Evolutionary conservation across 2,888 invertebrate genomes (phyloP), one percentile per base, ranked within the genome.

Genomic region (Cremastinae sp.): DNA sequence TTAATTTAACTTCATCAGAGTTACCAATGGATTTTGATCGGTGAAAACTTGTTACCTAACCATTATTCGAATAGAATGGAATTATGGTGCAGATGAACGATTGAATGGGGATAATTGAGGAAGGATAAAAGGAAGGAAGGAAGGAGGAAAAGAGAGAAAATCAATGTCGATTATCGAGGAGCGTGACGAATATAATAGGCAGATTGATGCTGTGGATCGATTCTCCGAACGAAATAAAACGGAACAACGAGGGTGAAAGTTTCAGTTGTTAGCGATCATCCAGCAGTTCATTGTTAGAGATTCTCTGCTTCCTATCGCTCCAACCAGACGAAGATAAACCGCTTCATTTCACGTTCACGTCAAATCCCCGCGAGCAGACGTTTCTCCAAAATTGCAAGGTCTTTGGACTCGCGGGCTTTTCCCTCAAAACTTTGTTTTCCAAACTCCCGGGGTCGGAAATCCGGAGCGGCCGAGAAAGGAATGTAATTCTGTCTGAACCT

Each of bases 231-330:
- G 56, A 47, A 43, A 62, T 47, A 58, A 62, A 49, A 16, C 22
- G 20, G n/a, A 45, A 64, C 28, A 3, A 53, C 28, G 53, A 56
- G 12, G 12, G 39, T 51, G 62, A 68, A 71, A 64, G 62, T 64
- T 76, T 10, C 56, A 66, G 71, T 75, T 49, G 41, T 20, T 35
- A 76, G 39, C 75, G 62, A 69, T 76, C 58, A 72, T 76, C 69
- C 39, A 59, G 16, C 39, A 59, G 16, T 12, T 20, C 28, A 20
- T 18, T 53, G 5, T 53, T 22, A n/a, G 5, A 10, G 7, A 9
- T 5, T 7, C 7, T 41, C 43, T 12, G 9, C 41, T 12, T 59
- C 45, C 53, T 69, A 69, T 76, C 69, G 76, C 73, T 73, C 69
- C 45, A 59, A 35, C 58, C 39, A 66, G 47, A 49, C 16, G 9